Percentiles rank a stretch among this genome's conserved stretches.
phyloP scores from a whole-genome alignment of 2,888 invertebrate species.

The Nesidiocoris tenuis region DNA sequence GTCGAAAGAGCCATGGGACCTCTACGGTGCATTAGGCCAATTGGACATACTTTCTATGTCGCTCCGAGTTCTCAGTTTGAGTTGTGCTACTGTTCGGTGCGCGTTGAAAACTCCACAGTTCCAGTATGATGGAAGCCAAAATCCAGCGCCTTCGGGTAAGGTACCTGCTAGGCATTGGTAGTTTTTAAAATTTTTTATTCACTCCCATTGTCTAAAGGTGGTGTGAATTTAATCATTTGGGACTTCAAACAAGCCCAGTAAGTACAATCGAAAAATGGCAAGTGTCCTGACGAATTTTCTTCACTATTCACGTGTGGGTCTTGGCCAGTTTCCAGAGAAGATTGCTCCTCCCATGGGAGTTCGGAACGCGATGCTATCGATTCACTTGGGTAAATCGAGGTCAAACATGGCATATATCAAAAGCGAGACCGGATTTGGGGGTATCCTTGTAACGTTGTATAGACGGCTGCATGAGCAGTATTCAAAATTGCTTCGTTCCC shows the following conservation, averaged over 20 bases:
- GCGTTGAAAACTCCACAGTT: not conserved
- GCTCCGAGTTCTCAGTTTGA: not conserved
- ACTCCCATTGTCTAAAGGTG: too few relatives aligned
- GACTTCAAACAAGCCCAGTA: too few relatives aligned
- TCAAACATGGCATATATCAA: not conserved
- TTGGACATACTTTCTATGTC: constrained; percentile 39
- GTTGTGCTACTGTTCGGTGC: constrained; percentile 4
- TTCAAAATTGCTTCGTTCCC: too few relatives aligned
- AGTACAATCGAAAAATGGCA: too few relatives aligned
- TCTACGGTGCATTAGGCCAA: constrained; percentile 30
- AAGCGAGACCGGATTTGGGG: not conserved
- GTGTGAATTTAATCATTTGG: too few relatives aligned
- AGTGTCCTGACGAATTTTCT: too few relatives aligned
- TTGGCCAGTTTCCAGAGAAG: not conserved
- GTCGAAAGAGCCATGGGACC: constrained; percentile 13
- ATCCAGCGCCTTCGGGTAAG: constrained; percentile 44
- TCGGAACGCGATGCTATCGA: not conserved
- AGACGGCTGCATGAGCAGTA: too few relatives aligned
- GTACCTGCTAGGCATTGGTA: too few relatives aligned
- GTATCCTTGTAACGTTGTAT: not conserved
- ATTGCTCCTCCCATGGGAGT: not conserved
- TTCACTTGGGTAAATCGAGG: not conserved
- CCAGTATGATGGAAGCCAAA: constrained; percentile 44
- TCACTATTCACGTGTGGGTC: too few relatives aligned
- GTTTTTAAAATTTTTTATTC: too few relatives aligned